These are phyloP conservation scores for Staurois parvus DNA, from an alignment of 2,797 vertebrate species.

Conservation along the genomic window DNA sequence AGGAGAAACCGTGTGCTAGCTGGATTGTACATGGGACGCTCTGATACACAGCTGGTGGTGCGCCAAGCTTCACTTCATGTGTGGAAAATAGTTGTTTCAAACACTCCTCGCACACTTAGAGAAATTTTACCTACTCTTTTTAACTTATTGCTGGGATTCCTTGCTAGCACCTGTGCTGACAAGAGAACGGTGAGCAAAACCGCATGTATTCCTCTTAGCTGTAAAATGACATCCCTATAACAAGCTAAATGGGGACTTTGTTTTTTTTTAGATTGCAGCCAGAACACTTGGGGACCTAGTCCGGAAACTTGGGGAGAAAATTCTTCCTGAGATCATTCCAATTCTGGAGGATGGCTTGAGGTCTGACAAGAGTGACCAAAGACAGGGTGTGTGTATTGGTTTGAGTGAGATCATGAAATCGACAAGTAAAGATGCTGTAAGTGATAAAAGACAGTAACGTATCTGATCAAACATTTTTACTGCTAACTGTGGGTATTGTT, in stretches of 20 bases:
- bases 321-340: slow-evolving; percentile 97
- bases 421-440: slow-evolving; percentile 94
- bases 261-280: slow-evolving; percentile 88
- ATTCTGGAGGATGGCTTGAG: slow-evolving; percentile 94
- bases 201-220: not conserved
- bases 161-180: slow-evolving; percentile 95
- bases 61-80: slow-evolving; percentile 96
- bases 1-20: slow-evolving; percentile 95
- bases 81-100: slow-evolving; percentile 98
- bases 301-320: slow-evolving; percentile 96
- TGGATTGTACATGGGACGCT: slow-evolving; percentile 98
- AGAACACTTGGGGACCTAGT: slow-evolving; percentile 95
- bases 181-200: slow-evolving; percentile 88
- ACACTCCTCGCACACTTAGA: slow-evolving; percentile 93
- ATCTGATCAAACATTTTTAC: not conserved
- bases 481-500: too few relatives aligned
- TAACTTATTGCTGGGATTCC: slow-evolving; percentile 91
- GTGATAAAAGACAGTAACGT: slow-evolving; percentile 53
- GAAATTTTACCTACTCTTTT: slow-evolving; percentile 97
- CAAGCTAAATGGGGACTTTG: not conserved
- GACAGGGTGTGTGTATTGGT: slow-evolving; percentile 96
- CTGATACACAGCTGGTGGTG: slow-evolving; percentile 95
- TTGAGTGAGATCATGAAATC: slow-evolving; percentile 99
- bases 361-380: slow-evolving; percentile 95
- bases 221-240: not conserved